Base-by-base conservation (phyloP, 1,140 invertebrate genomes). In the Zaprionus taronus region DNA sequence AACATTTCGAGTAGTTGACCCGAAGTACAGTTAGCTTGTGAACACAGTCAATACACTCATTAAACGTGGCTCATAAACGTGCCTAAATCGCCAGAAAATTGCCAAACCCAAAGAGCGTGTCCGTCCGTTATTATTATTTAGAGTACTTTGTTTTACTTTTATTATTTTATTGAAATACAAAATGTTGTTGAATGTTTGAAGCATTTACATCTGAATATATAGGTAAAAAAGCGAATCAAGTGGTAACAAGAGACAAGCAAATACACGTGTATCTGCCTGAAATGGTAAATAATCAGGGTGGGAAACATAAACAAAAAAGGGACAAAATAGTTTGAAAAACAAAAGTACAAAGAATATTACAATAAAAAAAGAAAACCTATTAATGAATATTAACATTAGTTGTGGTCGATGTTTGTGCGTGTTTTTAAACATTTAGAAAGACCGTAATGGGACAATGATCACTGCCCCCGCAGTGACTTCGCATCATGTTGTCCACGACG, bases 371-470 rank as follows among this genome's bases (percentile, higher is more conserved):
- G 14, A 17, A 17, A 14, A 44, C n/a, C 5, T 61, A 14, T 64
- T 5, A n/a, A 28, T 53, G 34, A 24, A 28, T 9, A 24, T 12
- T 20, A 51, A 51, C 20, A 12, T 51, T 22, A 24, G 20, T 51
- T 24, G 20, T 12, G 47, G 47, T 51, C 47, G 38, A 22, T 49
- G 47, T 9, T 41, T 15, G 38, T 14, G 15, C 15, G 55, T 44
- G 55, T 44, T 7, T 22, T 81, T 94, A 95, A 77, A 95, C 77
- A 83, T 94, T 93, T 17, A 96, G 80, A 86, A 95, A 96, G n/a
- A 97, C 92, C 31, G 96, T 94, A 74, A 98, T 94, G 0, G 97
- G 97, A 87, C 97, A 98, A 93, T 98, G 97, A 91, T 98, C 97
- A 87, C 97, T 98, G n/a, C 97, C 97, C 83, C 94, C 95, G 5